These are phyloP conservation scores for Euzophera pinguis DNA, from an alignment of 2,888 invertebrate genomes.

Conservation along the genomic window DNA sequence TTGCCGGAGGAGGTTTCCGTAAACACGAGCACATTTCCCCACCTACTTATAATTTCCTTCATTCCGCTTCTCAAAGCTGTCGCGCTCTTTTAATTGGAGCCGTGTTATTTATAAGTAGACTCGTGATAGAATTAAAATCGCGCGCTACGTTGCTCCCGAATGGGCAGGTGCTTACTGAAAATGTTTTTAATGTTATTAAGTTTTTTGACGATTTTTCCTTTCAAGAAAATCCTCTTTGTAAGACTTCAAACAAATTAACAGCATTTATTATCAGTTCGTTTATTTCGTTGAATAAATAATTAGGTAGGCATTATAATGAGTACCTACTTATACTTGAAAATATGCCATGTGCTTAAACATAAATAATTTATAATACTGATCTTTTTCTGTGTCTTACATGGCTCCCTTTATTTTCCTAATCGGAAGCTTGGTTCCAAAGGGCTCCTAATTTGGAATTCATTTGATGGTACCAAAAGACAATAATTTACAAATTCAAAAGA, in stretches of 20 bases:
- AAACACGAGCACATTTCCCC: constrained; percentile 74
- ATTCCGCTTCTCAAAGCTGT: constrained; percentile 69
- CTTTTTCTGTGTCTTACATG: no score
- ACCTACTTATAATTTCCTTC: constrained; percentile 68
- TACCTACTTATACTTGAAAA: no score
- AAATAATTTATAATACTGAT: no score
- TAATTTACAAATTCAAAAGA: constrained; percentile 77
- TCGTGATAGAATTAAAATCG: constrained; percentile 76
- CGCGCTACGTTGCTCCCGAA: constrained; percentile 64
- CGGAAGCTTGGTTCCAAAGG: not conserved
- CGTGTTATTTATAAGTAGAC: constrained; percentile 72
- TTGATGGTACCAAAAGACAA: constrained; percentile 58
- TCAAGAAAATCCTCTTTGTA: constrained; percentile 58
- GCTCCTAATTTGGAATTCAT: constrained; percentile 44
- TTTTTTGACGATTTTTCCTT: constrained; percentile 63
- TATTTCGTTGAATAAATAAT: constrained; percentile 22
- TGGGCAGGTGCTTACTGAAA: constrained; percentile 45
- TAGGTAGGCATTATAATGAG: no score
- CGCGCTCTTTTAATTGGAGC: constrained; percentile 74
- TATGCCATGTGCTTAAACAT: no score
- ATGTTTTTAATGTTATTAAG: constrained; percentile 65
- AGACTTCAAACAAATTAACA: constrained; percentile 64
- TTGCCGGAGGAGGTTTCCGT: constrained; percentile 76
- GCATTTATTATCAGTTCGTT: constrained; percentile 42
- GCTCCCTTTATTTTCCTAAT: not conserved